Base-by-base conservation (phyloP, 2,113 vertebrate genomes). In the Oxyruncus cristatus region DNA sequence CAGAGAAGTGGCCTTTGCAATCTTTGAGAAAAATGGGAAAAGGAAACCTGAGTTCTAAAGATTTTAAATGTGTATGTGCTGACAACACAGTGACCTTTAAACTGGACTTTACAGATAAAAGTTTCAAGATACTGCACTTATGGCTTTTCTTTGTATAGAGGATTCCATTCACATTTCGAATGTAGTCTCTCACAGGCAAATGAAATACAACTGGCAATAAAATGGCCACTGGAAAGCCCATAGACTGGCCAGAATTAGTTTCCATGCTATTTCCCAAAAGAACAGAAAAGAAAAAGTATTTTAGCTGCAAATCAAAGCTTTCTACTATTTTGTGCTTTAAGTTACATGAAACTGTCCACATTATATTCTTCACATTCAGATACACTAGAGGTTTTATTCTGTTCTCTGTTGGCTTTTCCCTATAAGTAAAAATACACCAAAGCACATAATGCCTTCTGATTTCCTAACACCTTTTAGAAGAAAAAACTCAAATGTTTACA, bases 351-450 rank as follows among this genome's bases (percentile, higher is more conserved):
- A 19, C 35, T 74, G 12, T 55, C 61, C 30, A 46, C 23, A 55
- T 41, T 53, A 23, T 61, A 53, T 33, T 41, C n/a, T 66, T 89
- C 12, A 84, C 71, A 28, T 32, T 81, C 20, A 65, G 21, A 39
- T 50, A 63, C 0, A 1, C 5, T 46, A 5, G 6, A 39, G 0
- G 1, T 10, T 76, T 79, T 68, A 66, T 46, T 37, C 12, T 70
- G 11, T 49, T 73, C 17, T 72, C 70, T 10, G 0, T 30, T 80
- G n/a, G 2, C 3, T 89, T 81, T 89, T 91, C 27, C 12, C 6
- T 15, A 5, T 47, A 85, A 53, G 13, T 59, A 67, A 78, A 85
- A 92, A 46, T 30, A 8, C 8, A 28, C 14, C 44, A 61, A 67
- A 68, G 3, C 12, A 47, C 11, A 26, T n/a, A 73, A 50, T 30